Base-by-base conservation (phyloP, 2,113 vertebrate genomes). In the Sinocyclocheilus anophthalmus region DNA sequence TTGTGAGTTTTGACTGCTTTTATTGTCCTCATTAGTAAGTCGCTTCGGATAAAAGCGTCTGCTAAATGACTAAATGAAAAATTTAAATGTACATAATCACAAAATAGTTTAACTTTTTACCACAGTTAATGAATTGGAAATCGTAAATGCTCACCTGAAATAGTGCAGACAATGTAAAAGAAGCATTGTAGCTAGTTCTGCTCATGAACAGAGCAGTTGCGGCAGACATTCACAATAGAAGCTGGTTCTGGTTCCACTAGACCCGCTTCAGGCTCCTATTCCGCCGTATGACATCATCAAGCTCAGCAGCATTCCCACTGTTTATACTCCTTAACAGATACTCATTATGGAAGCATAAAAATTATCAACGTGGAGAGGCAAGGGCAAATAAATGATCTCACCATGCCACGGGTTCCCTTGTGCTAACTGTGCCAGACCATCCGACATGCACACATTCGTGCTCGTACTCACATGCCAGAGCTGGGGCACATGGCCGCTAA, bases 341-440 rank as follows among this genome's bases (percentile, higher is more conserved):
- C 92, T 95, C 93, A 93, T 95, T 95, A 94, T 91, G 90, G 92
- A 94, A 93, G 94, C 94, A 94, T 95, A 89, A 92, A 93, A 94
- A 93, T 93, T 92, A 93, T 92, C 90, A 87, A 76, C 87, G 90
- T 89, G 86, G 92, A 91, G 30, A 94, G 92, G 91, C 88, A 90
- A 90, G 81, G 65, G 79, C 59, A 67, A 92, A 93, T 93, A 93
- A 94, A 95, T 94, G 93, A 94, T 93, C 93, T 93, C 89, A 3
- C 30, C 30, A 33, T 33, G 30, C 30, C 30, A 33, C 30, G 30
- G 30, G 2, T 33, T 83, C 61, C 82, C 87, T 89, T 6, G 30
- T 2, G 30, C 30, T 33, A 91, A 87, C 87, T 69, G 89, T 84
- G 90, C 91, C 92, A 91, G 91, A 89, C 91, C 89, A 90, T 91